These are phyloP conservation scores for Forbesichthys papilliferus DNA, from an alignment of 2,113 vertebrate species.

Conservation along the genomic window DNA sequence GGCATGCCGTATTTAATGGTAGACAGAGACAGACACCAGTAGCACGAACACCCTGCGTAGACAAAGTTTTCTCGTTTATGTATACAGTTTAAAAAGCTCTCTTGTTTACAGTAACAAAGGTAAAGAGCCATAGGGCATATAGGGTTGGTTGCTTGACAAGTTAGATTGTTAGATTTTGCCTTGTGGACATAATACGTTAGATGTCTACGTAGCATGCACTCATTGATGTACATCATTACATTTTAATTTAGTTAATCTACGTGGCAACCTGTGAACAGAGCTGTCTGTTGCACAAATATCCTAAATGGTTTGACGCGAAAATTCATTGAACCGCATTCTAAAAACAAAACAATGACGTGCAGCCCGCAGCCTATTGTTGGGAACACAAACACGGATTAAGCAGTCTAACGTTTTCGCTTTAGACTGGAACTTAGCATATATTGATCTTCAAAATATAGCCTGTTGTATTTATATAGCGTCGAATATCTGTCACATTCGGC, in stretches of 20 bases:
- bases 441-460: not conserved
- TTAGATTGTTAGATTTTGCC: no score
- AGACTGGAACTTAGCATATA: not conserved
- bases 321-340: constrained; percentile 64
- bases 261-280: constrained; percentile 37
- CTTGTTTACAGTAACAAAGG: no score
- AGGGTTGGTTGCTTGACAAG: no score
- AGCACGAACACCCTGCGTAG: not conserved
- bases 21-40: not conserved
- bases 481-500: not conserved
- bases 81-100: no score
- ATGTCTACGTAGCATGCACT: no score
- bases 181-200: no score
- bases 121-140: no score
- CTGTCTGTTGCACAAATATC: constrained; percentile 70
- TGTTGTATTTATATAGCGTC: not conserved
- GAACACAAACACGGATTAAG: constrained; percentile 59
- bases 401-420: constrained; percentile 17
- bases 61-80: no score
- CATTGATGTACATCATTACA: constrained; percentile 20
- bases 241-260: constrained; percentile 27
- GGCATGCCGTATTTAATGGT: constrained; percentile 5
- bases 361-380: constrained; percentile 64
- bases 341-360: constrained; percentile 71
- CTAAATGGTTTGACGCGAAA: constrained; percentile 49